Conservation (phyloP, 2,888 invertebrate species). For the Villa cingulata region DNA sequence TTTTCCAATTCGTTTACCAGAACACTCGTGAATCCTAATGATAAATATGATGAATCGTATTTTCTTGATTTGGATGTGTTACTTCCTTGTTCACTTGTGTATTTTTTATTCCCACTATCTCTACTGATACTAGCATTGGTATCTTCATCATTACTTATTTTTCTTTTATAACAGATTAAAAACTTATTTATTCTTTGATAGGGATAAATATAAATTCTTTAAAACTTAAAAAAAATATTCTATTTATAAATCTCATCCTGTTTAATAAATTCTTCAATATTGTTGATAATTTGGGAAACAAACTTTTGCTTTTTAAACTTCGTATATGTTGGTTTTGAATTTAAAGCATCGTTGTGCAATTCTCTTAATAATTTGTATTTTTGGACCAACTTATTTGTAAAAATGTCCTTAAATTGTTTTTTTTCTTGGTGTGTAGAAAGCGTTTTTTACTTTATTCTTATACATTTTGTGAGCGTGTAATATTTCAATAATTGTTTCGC, state of each 20-base stretch:
- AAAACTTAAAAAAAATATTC: conserved; percentile 6
- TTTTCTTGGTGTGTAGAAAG: no score
- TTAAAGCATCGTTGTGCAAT: no score
- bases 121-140: conserved; percentile 8
- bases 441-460: no score
- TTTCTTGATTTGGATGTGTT: conserved; percentile 9
- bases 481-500: no score
- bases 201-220: conserved; percentile 10
- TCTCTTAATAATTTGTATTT: no score
- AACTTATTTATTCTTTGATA: conserved; percentile 9
- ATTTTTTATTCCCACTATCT: conserved; percentile 5
- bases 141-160: conserved; percentile 12
- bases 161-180: conserved; percentile 15
- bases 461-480: no score
- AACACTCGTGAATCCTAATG: conserved; percentile 11
- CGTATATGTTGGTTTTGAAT: no score
- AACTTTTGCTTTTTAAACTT: no score
- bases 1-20: conserved; percentile 9
- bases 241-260: conserved; percentile 5
- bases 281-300: no score
- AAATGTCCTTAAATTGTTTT: no score
- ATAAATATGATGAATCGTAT: conserved; percentile 11
- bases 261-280: no score
- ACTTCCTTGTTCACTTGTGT: conserved; percentile 8
- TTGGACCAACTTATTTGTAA: no score